These are phyloP conservation scores for Trichonephila inaurata DNA, from an alignment of 1,140 invertebrate genomes.

Conservation along the genomic window DNA sequence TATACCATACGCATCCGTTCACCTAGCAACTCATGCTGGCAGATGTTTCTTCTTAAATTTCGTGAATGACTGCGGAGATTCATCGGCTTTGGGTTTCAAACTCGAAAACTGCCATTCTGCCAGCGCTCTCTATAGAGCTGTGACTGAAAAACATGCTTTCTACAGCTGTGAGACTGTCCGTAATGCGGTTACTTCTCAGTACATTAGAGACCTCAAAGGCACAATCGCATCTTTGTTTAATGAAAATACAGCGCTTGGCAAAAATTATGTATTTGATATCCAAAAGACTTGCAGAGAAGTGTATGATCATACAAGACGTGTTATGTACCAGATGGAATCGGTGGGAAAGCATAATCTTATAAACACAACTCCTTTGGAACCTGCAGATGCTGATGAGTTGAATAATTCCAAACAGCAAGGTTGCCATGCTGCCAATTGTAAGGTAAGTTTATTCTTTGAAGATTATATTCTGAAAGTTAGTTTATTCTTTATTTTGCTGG, in stretches of 20 bases:
- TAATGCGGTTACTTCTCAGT: slow-evolving; percentile 92
- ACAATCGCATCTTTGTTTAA: slow-evolving; percentile 95
- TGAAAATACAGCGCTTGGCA: slow-evolving; percentile 91
- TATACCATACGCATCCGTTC: slow-evolving; percentile 91
- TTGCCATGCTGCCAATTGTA: slow-evolving; percentile 72
- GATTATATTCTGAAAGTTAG: too few species aligned
- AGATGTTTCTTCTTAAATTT: slow-evolving; percentile 89
- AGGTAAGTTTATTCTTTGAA: slow-evolving; percentile 31
- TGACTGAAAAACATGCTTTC: slow-evolving; percentile 94
- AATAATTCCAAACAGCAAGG: not conserved
- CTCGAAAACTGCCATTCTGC: slow-evolving; percentile 89
- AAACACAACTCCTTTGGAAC: not conserved
- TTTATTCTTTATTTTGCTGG: too few species aligned
- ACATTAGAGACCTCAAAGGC: slow-evolving; percentile 93
- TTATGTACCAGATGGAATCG: slow-evolving; percentile 83
- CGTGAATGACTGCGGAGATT: slow-evolving; percentile 85
- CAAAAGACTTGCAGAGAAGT: slow-evolving; percentile 91
- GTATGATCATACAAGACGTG: slow-evolving; percentile 90
- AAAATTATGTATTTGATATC: slow-evolving; percentile 94
- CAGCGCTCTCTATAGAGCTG: slow-evolving; percentile 90
- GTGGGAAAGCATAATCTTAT: slow-evolving; percentile 5
- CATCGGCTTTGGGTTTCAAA: slow-evolving; percentile 87
- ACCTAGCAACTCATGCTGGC: slow-evolving; percentile 88
- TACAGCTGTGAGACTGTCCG: slow-evolving; percentile 94
- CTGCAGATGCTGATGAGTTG: not conserved